phyloP scores from a whole-genome alignment of 2,888 invertebrate species.

The Seira sanloemensis region DNA sequence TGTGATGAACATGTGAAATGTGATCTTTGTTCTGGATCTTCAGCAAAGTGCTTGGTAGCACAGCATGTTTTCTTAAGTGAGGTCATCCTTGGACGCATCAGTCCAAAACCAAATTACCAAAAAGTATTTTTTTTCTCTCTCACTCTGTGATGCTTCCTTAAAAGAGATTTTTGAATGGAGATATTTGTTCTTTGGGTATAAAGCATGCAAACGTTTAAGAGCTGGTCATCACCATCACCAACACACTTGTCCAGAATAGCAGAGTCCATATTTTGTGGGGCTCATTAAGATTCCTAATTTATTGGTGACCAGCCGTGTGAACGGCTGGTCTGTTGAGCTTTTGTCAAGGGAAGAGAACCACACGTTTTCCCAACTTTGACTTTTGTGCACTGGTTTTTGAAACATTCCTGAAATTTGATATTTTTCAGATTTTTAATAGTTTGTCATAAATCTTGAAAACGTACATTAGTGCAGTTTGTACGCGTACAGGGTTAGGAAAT shows the following conservation, averaged over 20 bases:
- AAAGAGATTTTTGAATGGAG: background rate
- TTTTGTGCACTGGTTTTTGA: too few species aligned
- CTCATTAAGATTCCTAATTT: too few species aligned
- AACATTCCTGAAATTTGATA: too few species aligned
- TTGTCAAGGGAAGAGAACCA: too few species aligned
- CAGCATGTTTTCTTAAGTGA: slow-evolving; percentile 18
- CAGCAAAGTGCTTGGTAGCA: background rate
- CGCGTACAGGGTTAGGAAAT: too few species aligned
- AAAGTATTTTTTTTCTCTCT: background rate
- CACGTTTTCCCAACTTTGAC: too few species aligned
- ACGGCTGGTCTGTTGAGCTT: too few species aligned
- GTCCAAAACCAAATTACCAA: background rate
- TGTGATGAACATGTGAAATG: slow-evolving; percentile 14
- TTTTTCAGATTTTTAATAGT: too few species aligned
- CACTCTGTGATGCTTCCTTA: background rate
- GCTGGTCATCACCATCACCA: background rate
- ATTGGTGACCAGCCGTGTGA: too few species aligned
- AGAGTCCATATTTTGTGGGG: too few species aligned
- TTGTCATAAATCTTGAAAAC: too few species aligned
- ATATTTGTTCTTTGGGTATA: background rate
- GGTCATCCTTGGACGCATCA: slow-evolving; percentile 28
- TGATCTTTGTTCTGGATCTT: slow-evolving; percentile 40
- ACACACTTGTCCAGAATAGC: background rate
- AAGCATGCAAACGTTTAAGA: background rate
- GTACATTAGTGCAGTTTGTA: too few species aligned